phyloP scores from a whole-genome alignment of 2,113 vertebrate species.

The Neopipo cinnamomea region DNA sequence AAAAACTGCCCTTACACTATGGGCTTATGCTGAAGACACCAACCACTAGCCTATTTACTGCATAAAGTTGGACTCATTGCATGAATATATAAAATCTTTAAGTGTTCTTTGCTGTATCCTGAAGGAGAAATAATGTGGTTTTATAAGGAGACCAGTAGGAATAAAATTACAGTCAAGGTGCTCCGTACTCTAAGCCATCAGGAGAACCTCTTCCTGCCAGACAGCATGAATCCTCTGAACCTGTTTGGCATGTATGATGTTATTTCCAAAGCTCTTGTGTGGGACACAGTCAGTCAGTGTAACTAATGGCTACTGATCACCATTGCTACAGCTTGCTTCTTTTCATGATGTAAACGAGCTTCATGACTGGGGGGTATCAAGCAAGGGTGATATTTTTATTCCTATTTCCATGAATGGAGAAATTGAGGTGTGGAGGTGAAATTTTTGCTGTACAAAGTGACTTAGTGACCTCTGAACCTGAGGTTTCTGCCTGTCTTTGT shows the following conservation, averaged over 20 bases:
- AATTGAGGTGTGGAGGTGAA: not conserved
- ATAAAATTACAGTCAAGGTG: not conserved
- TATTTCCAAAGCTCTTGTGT: not conserved
- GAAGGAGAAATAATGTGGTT: not conserved
- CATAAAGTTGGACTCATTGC: not conserved
- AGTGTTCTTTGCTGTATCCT: not conserved
- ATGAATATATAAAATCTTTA: not conserved
- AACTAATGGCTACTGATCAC: not conserved
- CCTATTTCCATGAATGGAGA: not conserved
- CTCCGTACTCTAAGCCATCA: not conserved
- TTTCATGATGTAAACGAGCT: not conserved
- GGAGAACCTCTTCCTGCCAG: not conserved
- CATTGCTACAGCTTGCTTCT: not conserved
- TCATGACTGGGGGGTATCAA: not conserved
- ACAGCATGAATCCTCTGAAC: not conserved
- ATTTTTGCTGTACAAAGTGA: not conserved
- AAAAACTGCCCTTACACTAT: not conserved
- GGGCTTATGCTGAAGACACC: not conserved
- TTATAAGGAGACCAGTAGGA: not conserved
- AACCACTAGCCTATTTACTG: not conserved
- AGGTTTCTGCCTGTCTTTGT: not conserved
- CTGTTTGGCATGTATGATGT: not conserved
- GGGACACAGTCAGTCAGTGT: not conserved
- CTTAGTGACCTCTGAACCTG: not conserved
- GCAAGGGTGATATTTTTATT: not conserved